Evolutionary conservation across 2,797 vertebrate species (phyloP), one percentile per base, ranked within the genome.

Genomic region (Natrix natrix): DNA sequence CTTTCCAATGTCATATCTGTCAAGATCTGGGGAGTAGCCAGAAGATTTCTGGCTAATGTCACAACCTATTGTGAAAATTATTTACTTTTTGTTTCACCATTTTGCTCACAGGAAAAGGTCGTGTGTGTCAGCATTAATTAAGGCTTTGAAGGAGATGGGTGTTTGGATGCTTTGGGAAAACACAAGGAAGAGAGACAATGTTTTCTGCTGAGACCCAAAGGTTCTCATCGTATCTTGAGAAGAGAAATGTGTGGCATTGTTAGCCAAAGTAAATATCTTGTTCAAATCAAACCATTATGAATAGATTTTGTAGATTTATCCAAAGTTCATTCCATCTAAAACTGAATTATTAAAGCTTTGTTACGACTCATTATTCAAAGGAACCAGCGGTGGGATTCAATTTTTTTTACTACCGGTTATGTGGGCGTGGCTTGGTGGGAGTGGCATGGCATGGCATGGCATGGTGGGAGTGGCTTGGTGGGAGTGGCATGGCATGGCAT

Each of bases 101-200:
- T 59, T 91, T 0, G 12, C 94, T 94, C 60, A 93, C 93, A 94
- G 91, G 92, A 96, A 97, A 97, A 97, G 97, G 96, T 97, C 96
- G 96, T 92, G 92, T 95, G 93, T 96, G 97, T 96, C 97, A 96
- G 94, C 90, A 87, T 69, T 90, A 93, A 95, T 97, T 97, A 96
- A 92, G 92, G 94, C 95, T 96, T 96, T 96, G 95, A 96, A 95
- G 95, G 93, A 97, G 96, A 97, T 93, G 92, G 94, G 95, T 93
- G 61, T 94, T 95, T 95, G 94, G 94, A 95, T 93, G 94, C 93
- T 95, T 93, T 93, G 88, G 93, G 93, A 95, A 94, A 95, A 94
- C 28, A 91, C 43, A 74, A 74, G 32, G 61, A 93, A 88, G 55
- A 43, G 24, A 37, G 32, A 90, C 7, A 91, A 90, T 74, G 91